Conservation (phyloP, 2,888 invertebrate genomes). For the Cactoblastis cactorum region DNA sequence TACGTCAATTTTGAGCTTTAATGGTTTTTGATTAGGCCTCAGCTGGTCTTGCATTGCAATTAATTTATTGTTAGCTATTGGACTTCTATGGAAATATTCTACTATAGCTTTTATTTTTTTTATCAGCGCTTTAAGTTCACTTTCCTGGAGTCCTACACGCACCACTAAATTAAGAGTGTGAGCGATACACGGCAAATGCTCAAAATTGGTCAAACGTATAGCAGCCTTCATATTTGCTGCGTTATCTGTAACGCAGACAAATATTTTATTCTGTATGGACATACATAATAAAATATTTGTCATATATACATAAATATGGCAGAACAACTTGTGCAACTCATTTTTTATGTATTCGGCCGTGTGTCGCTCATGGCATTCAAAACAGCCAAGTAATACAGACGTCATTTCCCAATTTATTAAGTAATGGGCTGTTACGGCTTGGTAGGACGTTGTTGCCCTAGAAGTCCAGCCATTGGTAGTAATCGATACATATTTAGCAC, state of each 20-base stretch:
- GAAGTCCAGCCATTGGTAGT: constrained; percentile 26
- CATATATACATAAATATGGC: no score
- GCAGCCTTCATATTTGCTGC: constrained; percentile 32
- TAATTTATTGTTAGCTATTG: constrained; percentile 26
- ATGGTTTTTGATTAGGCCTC: constrained; percentile 19
- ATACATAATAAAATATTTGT: no score
- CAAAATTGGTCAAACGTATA: constrained; percentile 27
- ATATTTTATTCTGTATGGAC: constrained; percentile 22
- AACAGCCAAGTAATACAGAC: constrained; percentile 23
- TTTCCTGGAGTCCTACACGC: constrained; percentile 26
- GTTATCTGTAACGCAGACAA: constrained; percentile 29
- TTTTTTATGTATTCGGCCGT: constrained; percentile 26
- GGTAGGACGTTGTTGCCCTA: constrained; percentile 25
- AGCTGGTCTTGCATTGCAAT: constrained; percentile 24
- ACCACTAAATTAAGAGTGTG: constrained; percentile 30
- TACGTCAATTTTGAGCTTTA: constrained; percentile 24
- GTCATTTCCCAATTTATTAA: constrained; percentile 26
- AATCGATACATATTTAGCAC: constrained; percentile 23
- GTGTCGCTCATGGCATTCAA: constrained; percentile 25
- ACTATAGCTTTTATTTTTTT: constrained; percentile 30
- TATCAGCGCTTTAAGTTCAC: constrained; percentile 22
- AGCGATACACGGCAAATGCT: constrained; percentile 30
- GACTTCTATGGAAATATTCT: constrained; percentile 28
- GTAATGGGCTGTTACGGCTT: constrained; percentile 26
- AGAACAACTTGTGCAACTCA: constrained; percentile 21